A percentile compares a stretch with the other conserved stretches of the same genome.
These are phyloP conservation scores for Samia ricini DNA, from an alignment of 1,140 invertebrate genomes.

Conservation along the genomic window DNA sequence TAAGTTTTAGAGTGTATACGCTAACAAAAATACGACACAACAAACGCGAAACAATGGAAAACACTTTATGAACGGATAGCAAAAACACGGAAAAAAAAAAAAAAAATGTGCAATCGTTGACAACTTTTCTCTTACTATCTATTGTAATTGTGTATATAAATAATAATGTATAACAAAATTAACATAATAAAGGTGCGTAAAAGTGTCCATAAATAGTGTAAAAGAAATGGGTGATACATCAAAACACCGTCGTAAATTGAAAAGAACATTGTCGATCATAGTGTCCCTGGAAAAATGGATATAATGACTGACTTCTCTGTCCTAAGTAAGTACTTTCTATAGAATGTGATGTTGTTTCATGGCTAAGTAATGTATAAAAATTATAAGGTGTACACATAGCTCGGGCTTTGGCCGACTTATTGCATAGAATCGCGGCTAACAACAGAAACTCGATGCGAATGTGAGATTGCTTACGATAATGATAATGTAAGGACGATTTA, in stretches of 20 bases:
- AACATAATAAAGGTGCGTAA: conserved; percentile 8
- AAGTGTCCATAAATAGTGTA: conserved; percentile 33
- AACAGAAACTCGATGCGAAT: not conserved
- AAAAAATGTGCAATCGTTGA: conserved; percentile 36
- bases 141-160: not conserved
- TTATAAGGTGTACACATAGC: not conserved
- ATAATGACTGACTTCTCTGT: conserved; percentile 57
- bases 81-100: conserved; percentile 28
- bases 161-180: conserved; percentile 10
- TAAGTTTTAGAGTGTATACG: not conserved
- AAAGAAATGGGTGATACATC: conserved; percentile 69
- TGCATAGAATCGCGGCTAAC: not conserved
- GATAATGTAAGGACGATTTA: not conserved
- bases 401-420: not conserved
- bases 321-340: conserved; percentile 55
- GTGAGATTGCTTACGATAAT: not conserved
- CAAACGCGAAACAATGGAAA: conserved; percentile 21
- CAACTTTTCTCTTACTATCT: conserved; percentile 11
- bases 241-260: conserved; percentile 64
- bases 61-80: conserved; percentile 31
- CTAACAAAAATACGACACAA: not conserved
- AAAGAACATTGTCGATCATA: conserved; percentile 44
- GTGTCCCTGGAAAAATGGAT: conserved; percentile 54
- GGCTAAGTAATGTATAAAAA: not conserved
- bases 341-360: conserved; percentile 1